Percentiles rank a stretch among this genome's conserved stretches.
These are phyloP conservation scores for Cosmopolites sordidus DNA, from an alignment of 2,888 invertebrate genomes.

Conservation along the genomic window DNA sequence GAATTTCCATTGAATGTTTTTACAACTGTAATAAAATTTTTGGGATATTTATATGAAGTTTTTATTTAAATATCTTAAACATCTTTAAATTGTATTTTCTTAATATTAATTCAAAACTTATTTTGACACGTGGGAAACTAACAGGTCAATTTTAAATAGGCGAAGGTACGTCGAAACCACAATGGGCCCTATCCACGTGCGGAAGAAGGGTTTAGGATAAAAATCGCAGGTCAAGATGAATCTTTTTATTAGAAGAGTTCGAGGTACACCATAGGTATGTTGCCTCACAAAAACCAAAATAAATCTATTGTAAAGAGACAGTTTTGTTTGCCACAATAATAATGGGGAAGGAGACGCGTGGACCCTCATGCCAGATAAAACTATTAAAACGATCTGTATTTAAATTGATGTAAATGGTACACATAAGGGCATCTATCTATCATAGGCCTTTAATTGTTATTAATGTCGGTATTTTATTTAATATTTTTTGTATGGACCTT, in stretches of 20 bases:
- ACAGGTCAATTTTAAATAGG: constrained; percentile 10
- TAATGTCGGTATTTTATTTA: constrained; percentile 22
- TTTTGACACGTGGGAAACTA: constrained; percentile 13
- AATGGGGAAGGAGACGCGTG: constrained; percentile 21
- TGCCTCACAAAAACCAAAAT: constrained; percentile 18
- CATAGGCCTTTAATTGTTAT: constrained; percentile 25
- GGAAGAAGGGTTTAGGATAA: constrained; percentile 20
- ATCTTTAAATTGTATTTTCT: background rate
- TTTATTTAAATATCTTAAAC: no score
- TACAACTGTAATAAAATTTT: no score
- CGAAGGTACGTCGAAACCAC: constrained; percentile 1
- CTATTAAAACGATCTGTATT: constrained; percentile 25
- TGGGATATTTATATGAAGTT: no score
- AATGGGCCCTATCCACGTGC: constrained; percentile 14
- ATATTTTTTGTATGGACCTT: no score
- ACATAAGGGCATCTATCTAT: constrained; percentile 27
- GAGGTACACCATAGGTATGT: constrained; percentile 19
- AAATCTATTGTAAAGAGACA: constrained; percentile 24
- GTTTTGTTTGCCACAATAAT: constrained; percentile 24
- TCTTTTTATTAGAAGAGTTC: constrained; percentile 19
- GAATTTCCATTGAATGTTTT: no score
- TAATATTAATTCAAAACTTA: constrained; percentile 12
- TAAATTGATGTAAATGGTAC: constrained; percentile 28
- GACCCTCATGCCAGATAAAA: constrained; percentile 26
- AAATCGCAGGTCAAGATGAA: constrained; percentile 23